A percentile compares a stretch with the other conserved stretches of the same genome.
These are phyloP conservation scores for Crotalus viridis DNA, from an alignment of 2,113 vertebrate genomes.

Conservation along the genomic window DNA sequence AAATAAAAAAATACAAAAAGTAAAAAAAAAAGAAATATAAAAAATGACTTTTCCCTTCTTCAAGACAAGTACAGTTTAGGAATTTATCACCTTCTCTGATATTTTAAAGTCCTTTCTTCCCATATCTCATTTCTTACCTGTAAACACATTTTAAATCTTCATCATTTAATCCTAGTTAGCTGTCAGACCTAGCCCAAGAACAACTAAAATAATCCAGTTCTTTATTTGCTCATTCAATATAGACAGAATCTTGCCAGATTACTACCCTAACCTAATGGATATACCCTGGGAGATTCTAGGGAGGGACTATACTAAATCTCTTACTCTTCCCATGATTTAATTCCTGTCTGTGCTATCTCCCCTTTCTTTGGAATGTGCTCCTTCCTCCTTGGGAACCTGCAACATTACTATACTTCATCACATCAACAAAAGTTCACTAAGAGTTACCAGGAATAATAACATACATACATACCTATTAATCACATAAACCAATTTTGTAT, in stretches of 20 bases:
- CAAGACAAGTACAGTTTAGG: background rate
- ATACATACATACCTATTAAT: background rate
- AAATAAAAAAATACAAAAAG: background rate
- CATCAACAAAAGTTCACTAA: background rate
- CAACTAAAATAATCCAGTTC: background rate
- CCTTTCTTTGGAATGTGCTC: background rate
- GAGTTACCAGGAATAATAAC: background rate
- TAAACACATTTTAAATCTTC: background rate
- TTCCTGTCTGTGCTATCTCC: background rate
- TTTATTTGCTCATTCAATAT: background rate
- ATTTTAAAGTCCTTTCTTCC: background rate
- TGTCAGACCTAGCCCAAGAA: background rate
- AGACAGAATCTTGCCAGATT: background rate
- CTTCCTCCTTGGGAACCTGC: background rate
- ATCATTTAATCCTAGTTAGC: background rate
- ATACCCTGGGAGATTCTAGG: background rate
- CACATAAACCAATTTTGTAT: background rate
- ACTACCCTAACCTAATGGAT: background rate
- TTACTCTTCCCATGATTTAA: background rate
- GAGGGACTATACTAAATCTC: background rate
- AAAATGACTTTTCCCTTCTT: background rate
- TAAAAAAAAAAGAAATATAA: background rate
- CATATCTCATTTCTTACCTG: background rate
- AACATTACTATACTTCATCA: background rate
- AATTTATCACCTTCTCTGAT: background rate